phyloP scores from a whole-genome alignment of 2,113 vertebrate genomes.

The Plecturocebus donacophilus region DNA sequence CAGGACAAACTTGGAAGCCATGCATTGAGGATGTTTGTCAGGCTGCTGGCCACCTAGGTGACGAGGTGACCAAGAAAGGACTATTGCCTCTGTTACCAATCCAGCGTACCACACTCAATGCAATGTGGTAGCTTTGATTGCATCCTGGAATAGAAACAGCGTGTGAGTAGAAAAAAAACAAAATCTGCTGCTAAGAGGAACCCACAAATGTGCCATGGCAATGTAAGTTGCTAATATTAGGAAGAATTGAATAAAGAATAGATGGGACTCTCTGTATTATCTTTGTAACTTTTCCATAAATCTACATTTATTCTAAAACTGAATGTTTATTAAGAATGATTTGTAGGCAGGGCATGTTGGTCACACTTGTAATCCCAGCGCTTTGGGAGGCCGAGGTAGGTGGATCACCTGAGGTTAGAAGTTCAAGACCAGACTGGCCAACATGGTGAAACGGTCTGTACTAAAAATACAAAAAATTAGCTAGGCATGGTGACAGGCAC shows the following conservation, averaged over 20 bases:
- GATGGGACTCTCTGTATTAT: background rate
- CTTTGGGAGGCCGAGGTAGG: background rate
- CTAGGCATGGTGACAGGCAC: too few species aligned
- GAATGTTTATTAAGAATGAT: background rate
- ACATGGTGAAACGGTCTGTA: too few species aligned
- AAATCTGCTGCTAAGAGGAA: background rate
- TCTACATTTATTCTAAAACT: slow-evolving; percentile 15
- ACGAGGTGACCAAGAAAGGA: background rate
- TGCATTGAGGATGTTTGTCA: accelerated
- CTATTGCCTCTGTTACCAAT: background rate
- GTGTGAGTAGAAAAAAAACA: background rate
- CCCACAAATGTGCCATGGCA: background rate
- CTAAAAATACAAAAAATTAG: too few species aligned
- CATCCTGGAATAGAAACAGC: background rate
- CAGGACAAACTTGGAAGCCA: background rate
- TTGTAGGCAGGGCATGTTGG: background rate
- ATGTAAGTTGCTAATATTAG: background rate
- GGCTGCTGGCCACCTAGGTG: background rate
- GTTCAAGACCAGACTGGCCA: background rate
- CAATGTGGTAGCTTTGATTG: background rate
- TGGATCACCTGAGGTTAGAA: background rate
- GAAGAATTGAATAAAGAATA: background rate
- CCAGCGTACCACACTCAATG: background rate
- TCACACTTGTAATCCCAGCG: background rate
- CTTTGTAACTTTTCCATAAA: background rate